Conservation (phyloP, 2,797 vertebrate species). For the Zalophus californianus region DNA sequence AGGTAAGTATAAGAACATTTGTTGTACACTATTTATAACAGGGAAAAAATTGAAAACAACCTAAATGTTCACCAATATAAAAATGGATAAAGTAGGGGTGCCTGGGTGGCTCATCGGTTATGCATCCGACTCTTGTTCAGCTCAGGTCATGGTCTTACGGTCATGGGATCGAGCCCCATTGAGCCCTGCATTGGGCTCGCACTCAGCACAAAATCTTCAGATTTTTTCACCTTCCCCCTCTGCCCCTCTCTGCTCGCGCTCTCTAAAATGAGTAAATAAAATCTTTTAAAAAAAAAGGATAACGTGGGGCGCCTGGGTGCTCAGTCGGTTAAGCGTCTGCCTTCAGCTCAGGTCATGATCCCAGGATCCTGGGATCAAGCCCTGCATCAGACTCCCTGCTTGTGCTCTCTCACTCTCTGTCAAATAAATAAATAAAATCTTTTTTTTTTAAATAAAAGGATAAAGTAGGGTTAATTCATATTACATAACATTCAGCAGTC, state of each 20-base stretch:
- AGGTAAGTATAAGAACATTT: not conserved
- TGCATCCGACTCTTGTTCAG: not conserved
- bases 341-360: not conserved
- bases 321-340: not conserved
- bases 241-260: too few relatives aligned
- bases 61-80: not conserved
- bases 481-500: not conserved
- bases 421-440: not conserved
- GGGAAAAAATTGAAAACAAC: not conserved
- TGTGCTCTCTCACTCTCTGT: not conserved
- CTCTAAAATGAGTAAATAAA: too few relatives aligned
- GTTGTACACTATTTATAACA: not conserved
- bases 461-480: not conserved
- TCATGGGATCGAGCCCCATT: not conserved
- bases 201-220: too few relatives aligned
- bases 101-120: not conserved
- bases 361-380: not conserved
- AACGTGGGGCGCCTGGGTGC: not conserved
- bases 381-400: not conserved
- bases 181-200: too few relatives aligned
- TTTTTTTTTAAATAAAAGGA: not conserved
- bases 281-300: not conserved
- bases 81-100: not conserved
- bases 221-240: too few relatives aligned
- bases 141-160: not conserved